Conservation (phyloP, 2,888 invertebrate species). For the Caenorhabditis becei region DNA sequence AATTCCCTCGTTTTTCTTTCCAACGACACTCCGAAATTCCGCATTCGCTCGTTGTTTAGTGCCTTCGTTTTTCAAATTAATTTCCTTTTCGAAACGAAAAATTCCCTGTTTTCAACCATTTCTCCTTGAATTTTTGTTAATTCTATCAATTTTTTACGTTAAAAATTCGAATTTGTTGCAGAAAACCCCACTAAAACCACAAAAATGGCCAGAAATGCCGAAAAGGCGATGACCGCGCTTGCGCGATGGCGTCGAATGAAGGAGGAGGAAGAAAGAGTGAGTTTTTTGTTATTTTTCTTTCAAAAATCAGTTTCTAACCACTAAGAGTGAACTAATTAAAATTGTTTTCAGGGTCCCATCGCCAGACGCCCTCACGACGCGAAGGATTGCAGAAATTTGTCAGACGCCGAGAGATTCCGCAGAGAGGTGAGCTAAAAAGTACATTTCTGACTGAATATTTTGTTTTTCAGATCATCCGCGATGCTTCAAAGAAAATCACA, state of each 20-base stretch:
- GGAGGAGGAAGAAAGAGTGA: constrained; percentile 86
- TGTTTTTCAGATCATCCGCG: constrained; percentile 89
- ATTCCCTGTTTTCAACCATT: not conserved
- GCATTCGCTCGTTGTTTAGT: constrained; percentile 34
- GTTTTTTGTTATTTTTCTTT: constrained; percentile 12
- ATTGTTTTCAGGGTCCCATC: constrained; percentile 73
- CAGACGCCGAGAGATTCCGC: constrained; percentile 89
- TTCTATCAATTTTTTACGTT: too few relatives aligned
- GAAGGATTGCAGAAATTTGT: constrained; percentile 93
- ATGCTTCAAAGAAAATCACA: constrained; percentile 97
- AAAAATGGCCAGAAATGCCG: constrained; percentile 92
- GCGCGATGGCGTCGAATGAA: constrained; percentile 99
- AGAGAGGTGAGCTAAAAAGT: constrained; percentile 90
- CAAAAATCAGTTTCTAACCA: not conserved
- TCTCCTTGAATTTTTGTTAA: not conserved
- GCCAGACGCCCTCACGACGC: constrained; percentile 84
- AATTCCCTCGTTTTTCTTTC: not conserved
- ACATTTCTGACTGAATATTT: not conserved
- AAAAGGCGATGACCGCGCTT: constrained; percentile 98
- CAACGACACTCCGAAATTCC: constrained; percentile 46
- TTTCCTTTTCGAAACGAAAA: constrained; percentile 40
- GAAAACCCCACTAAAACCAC: not conserved
- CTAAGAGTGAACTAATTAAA: not conserved
- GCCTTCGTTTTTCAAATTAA: constrained; percentile 25
- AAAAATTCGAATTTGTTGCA: not conserved